Evolutionary conservation across 2,888 invertebrate species (phyloP), one percentile per base, ranked within the genome.

Genomic region (Bellardia pandia): DNA sequence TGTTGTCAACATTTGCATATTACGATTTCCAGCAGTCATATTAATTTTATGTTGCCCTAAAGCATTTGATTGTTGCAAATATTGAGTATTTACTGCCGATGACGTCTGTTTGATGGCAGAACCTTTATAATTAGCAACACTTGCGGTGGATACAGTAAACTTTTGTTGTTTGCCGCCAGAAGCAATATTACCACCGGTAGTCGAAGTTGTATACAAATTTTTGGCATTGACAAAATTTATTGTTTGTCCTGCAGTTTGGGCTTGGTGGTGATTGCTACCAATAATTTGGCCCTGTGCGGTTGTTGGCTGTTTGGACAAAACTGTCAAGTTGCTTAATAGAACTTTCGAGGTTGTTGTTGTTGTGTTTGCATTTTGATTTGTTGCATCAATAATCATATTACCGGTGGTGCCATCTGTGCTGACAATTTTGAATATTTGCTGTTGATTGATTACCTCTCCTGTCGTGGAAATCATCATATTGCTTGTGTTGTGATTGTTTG

Each of bases 401-500:
- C 93, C 92, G 1, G 93, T 92, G 33, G 92, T 92, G 80, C 92
- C 93, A 88, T 93, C 93, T 33, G 93, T 91, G 48, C 91, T 92
- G 16, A 93, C 92, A 88, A 94, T 92, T 90, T 93, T 93, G 58
- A 93, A 93, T 74, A 93, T 93, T 89, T 93, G 93, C 62, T 93
- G 93, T 90, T 93, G 93, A 4, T 93, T 89, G 71, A 93, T 87
- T 86, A 93, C 93, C 82, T 90, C 91, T 30, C 91, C 90, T 86
- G 90, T 89, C 42, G 91, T 86, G 60, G 90, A 90, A 72, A 91
- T 89, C 91, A 91, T 90, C 85, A 91, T 89, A 45, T 87, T 89
- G 45, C 88, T 88, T n/a, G 88, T 78, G 45, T 83, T 86, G 45
- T 85, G 85, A 68, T 60, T 87, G 77, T 89, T 75, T 40, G 88